Percentiles rank a stretch among this genome's conserved stretches.
phyloP scores from a whole-genome alignment of 2,113 vertebrate species.

The Hippocampus zosterae region DNA sequence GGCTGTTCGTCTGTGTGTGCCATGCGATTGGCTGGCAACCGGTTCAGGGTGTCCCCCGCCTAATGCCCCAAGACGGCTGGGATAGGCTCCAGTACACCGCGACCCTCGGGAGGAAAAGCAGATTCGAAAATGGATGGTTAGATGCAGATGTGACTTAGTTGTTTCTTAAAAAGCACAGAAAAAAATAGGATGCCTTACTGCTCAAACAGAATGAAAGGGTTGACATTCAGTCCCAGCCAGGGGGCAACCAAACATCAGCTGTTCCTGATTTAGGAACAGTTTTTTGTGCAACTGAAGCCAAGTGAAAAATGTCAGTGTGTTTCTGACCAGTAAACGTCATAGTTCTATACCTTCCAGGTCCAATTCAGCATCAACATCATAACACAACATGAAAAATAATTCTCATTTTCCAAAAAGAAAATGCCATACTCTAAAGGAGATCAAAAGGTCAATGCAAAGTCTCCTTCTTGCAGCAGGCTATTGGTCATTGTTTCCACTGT shows the following conservation, averaged over 20 bases:
- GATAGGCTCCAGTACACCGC: too few species aligned
- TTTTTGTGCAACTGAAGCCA: constrained; percentile 13
- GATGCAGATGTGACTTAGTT: not conserved
- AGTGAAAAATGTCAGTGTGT: constrained; percentile 5
- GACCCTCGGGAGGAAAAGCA: too few species aligned
- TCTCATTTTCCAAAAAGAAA: constrained; percentile 46
- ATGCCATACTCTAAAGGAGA: constrained; percentile 15
- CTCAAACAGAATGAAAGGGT: not conserved
- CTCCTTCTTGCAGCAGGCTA: constrained; percentile 14
- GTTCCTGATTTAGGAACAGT: not conserved
- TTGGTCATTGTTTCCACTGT: constrained; percentile 37
- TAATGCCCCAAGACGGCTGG: too few species aligned
- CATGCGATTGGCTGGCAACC: too few species aligned
- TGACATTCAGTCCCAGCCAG: constrained; percentile 11
- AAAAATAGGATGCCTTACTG: not conserved
- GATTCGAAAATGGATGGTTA: too few species aligned
- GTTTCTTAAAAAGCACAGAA: not conserved
- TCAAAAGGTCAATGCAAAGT: constrained; percentile 20
- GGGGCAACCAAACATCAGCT: not conserved
- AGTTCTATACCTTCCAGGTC: constrained; percentile 2
- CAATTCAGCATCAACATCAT: constrained; percentile 7
- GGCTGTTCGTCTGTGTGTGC: too few species aligned
- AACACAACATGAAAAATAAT: constrained; percentile 14
- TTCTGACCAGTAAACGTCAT: constrained; percentile 10
- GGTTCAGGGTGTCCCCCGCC: too few species aligned